Conservation (phyloP, 2,113 vertebrate genomes). For the Aplodontia rufa region DNA sequence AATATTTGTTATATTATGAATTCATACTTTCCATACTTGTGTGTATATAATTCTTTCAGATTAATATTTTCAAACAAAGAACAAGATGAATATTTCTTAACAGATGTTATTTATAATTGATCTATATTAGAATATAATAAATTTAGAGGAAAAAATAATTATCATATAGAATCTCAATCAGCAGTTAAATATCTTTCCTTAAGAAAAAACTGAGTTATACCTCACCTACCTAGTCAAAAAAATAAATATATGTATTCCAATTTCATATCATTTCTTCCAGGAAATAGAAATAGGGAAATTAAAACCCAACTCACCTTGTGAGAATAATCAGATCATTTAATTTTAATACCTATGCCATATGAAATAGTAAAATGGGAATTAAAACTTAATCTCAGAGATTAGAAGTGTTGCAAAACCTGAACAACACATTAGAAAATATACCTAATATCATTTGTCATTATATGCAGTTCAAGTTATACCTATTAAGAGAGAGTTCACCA, state of each 20-base stretch:
- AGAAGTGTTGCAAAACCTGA: not conserved
- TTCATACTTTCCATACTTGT: not conserved
- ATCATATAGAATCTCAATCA: not conserved
- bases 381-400: not conserved
- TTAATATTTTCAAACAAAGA: not conserved
- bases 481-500: not conserved
- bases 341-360: not conserved
- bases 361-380: not conserved
- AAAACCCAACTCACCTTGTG: not conserved
- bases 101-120: not conserved
- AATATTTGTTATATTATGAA: not conserved
- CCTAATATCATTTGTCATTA: not conserved
- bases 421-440: not conserved
- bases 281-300: not conserved
- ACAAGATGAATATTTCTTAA: not conserved
- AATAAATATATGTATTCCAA: not conserved
- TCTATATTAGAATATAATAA: not conserved
- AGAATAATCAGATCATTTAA: not conserved
- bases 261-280: not conserved
- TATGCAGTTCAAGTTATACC: not conserved
- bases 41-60: not conserved
- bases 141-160: not conserved
- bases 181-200: not conserved
- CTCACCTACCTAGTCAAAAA: not conserved
- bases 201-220: not conserved